These are phyloP conservation scores for Meriones unguiculatus DNA, from an alignment of 2,113 vertebrate species.

Conservation along the genomic window DNA sequence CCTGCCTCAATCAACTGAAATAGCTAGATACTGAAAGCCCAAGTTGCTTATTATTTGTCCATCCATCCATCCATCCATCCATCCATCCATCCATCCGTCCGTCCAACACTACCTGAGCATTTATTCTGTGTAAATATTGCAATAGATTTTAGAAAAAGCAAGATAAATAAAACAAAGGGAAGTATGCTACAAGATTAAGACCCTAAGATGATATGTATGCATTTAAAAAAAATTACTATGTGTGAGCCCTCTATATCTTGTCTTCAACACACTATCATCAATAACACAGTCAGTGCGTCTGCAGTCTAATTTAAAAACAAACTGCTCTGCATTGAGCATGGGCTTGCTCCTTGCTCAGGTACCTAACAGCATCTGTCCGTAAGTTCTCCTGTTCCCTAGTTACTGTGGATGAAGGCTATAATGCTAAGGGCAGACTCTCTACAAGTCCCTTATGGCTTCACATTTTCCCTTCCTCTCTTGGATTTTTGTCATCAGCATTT, in stretches of 20 bases:
- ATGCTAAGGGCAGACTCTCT: background rate
- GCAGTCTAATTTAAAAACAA: background rate
- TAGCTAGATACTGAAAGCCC: background rate
- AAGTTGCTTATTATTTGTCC: background rate
- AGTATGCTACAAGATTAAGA: background rate
- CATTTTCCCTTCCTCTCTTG: background rate
- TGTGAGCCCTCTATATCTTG: background rate
- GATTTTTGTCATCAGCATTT: slow-evolving; percentile 9
- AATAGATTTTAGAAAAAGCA: slow-evolving; percentile 11
- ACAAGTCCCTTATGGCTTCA: background rate
- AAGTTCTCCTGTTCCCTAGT: background rate
- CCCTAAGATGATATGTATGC: background rate
- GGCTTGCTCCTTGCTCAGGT: background rate
- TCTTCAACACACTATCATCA: background rate
- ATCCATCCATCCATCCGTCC: background rate
- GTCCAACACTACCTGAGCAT: background rate
- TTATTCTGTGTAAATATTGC: background rate
- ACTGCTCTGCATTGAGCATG: background rate
- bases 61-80: background rate
- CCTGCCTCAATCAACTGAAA: background rate
- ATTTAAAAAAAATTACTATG: background rate
- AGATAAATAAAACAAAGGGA: background rate
- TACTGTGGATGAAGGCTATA: background rate
- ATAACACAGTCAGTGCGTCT: background rate
- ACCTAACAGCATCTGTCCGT: background rate